These are phyloP conservation scores for Sparus aurata DNA, from an alignment of 2,797 vertebrate species.

Conservation along the genomic window DNA sequence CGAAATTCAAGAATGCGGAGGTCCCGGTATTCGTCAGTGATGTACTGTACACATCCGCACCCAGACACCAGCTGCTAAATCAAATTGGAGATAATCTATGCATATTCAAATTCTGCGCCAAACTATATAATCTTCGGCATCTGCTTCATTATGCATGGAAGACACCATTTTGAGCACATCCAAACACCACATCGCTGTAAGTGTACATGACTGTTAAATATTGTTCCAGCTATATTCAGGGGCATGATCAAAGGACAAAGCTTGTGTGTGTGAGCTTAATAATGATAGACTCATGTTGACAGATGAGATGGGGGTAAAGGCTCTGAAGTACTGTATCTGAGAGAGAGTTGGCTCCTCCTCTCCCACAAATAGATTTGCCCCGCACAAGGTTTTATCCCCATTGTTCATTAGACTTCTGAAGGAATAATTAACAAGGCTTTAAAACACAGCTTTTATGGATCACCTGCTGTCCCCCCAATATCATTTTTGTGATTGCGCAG, in stretches of 20 bases:
- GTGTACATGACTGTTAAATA: slow-evolving; percentile 65
- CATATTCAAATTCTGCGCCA: slow-evolving; percentile 79
- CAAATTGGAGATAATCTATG: slow-evolving; percentile 81
- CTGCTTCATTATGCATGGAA: slow-evolving; percentile 79
- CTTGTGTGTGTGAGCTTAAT: slow-evolving; percentile 52
- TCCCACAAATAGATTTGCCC: slow-evolving; percentile 79
- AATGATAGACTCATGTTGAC: slow-evolving; percentile 71
- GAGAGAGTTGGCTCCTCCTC: slow-evolving; percentile 66
- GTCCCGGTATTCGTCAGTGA: slow-evolving; percentile 63
- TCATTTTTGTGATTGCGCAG: slow-evolving; percentile 89
- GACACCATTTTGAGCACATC: slow-evolving; percentile 62
- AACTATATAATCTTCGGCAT: slow-evolving; percentile 82
- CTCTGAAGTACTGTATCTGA: slow-evolving; percentile 69
- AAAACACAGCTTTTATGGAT: slow-evolving; percentile 90
- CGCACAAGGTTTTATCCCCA: slow-evolving; percentile 82
- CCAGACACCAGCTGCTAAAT: slow-evolving; percentile 81
- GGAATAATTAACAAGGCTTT: slow-evolving; percentile 91
- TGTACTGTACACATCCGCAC: slow-evolving; percentile 68
- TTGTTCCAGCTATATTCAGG: slow-evolving; percentile 54
- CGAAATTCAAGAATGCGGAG: slow-evolving; percentile 60
- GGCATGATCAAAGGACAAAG: slow-evolving; percentile 67
- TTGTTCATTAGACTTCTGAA: slow-evolving; percentile 89
- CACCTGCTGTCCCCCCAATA: slow-evolving; percentile 90
- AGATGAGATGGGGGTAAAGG: slow-evolving; percentile 68
- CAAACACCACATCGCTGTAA: slow-evolving; percentile 59